These are phyloP conservation scores for Mellivora capensis DNA, from an alignment of 2,113 vertebrate species.

Conservation along the genomic window DNA sequence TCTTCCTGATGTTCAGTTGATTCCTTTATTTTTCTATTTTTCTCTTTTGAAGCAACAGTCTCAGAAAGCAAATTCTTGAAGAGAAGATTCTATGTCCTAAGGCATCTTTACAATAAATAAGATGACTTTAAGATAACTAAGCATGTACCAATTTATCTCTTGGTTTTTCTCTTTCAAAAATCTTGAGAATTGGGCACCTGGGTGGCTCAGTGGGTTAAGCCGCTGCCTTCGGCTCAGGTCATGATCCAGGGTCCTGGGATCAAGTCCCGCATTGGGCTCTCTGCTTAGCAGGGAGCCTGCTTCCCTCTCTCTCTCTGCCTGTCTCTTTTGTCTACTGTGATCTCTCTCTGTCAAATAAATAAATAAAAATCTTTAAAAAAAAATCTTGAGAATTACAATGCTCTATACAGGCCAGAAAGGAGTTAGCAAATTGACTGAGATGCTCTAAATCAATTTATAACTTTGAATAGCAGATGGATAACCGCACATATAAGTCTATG, in stretches of 20 bases:
- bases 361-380: too few species aligned
- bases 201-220: too few species aligned
- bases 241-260: too few species aligned
- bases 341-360: too few species aligned
- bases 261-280: too few species aligned
- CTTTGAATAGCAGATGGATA: not conserved
- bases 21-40: not conserved
- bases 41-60: not conserved
- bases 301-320: too few species aligned
- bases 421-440: not conserved
- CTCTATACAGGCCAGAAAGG: not conserved
- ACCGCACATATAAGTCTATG: not conserved
- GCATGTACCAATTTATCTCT: not conserved
- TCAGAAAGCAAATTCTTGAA: not conserved
- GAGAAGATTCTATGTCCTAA: not conserved
- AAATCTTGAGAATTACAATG: conserved; percentile 9
- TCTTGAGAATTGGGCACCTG: not conserved
- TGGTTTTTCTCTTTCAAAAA: not conserved
- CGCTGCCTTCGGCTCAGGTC: too few species aligned
- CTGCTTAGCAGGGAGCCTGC: too few species aligned
- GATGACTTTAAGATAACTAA: not conserved
- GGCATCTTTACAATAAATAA: not conserved
- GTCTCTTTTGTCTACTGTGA: too few species aligned
- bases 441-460: not conserved
- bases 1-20: not conserved